phyloP scores from a whole-genome alignment of 2,113 vertebrate genomes.

The Echinops telfairi region DNA sequence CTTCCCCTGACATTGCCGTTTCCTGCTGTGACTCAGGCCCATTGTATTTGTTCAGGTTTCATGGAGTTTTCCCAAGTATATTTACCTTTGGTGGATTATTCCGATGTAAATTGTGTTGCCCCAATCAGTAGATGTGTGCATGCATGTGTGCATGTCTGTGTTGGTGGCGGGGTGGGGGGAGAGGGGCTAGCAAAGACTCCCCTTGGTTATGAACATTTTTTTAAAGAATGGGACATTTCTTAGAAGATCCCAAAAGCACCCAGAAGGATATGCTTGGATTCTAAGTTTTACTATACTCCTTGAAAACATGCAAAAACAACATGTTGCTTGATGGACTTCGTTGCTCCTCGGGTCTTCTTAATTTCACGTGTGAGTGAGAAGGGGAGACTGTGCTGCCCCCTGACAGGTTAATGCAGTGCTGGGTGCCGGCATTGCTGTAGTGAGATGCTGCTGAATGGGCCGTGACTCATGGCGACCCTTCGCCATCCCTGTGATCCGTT shows the following conservation, averaged over 20 bases:
- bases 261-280: background rate
- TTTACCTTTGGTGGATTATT: slow-evolving; percentile 65
- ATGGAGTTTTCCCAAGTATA: slow-evolving; percentile 74
- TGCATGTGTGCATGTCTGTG: background rate
- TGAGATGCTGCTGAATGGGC: background rate
- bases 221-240: too few relatives aligned
- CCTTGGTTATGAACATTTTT: background rate
- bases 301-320: slow-evolving; percentile 24
- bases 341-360: background rate
- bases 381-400: background rate
- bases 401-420: background rate
- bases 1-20: slow-evolving; percentile 62
- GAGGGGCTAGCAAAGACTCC: background rate
- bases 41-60: slow-evolving; percentile 79
- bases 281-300: slow-evolving; percentile 7
- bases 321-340: slow-evolving; percentile 29
- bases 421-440: background rate
- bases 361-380: background rate
- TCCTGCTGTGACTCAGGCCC: slow-evolving; percentile 77
- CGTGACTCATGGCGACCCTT: background rate
- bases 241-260: background rate
- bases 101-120: slow-evolving; percentile 34
- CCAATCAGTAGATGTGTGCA: background rate
- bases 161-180: background rate
- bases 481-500: background rate